These are phyloP conservation scores for Phrynocephalus vlangalii DNA, from an alignment of 2,797 vertebrate genomes.

Conservation along the genomic window DNA sequence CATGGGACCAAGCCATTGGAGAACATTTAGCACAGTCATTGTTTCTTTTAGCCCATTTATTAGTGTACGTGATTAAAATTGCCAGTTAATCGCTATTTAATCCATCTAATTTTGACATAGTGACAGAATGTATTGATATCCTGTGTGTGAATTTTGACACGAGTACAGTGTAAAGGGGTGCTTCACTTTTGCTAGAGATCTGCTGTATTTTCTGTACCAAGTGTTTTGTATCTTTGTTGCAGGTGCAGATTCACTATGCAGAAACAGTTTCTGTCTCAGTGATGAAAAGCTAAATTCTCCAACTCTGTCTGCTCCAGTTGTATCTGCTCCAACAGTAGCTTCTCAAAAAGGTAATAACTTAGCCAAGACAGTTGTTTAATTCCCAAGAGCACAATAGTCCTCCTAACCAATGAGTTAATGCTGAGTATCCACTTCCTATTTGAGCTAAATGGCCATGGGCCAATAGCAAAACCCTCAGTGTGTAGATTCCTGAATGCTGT, in stretches of 20 bases:
- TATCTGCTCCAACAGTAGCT: conserved; percentile 78
- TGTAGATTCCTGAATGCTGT: no score
- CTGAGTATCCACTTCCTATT: neutral
- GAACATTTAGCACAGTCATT: neutral
- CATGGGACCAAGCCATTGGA: no score
- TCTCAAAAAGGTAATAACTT: conserved; percentile 85
- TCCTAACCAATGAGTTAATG: neutral
- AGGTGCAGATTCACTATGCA: conserved; percentile 93
- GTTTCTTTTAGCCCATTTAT: neutral
- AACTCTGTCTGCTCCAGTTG: conserved; percentile 77
- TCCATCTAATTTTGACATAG: neutral
- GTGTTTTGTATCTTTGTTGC: conserved; percentile 45
- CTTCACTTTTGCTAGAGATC: neutral
- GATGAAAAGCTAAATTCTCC: conserved; percentile 95
- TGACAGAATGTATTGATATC: neutral
- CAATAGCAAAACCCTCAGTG: neutral
- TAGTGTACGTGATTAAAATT: neutral
- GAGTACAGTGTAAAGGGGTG: neutral
- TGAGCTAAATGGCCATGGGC: neutral
- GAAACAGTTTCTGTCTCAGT: conserved; percentile 94
- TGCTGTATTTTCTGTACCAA: conserved; percentile 23
- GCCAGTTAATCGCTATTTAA: neutral
- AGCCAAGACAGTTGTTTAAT: neutral
- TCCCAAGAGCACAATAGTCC: neutral
- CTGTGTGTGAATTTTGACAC: neutral